Conservation (phyloP, 1,140 invertebrate genomes). For the Laupala kohalensis region DNA sequence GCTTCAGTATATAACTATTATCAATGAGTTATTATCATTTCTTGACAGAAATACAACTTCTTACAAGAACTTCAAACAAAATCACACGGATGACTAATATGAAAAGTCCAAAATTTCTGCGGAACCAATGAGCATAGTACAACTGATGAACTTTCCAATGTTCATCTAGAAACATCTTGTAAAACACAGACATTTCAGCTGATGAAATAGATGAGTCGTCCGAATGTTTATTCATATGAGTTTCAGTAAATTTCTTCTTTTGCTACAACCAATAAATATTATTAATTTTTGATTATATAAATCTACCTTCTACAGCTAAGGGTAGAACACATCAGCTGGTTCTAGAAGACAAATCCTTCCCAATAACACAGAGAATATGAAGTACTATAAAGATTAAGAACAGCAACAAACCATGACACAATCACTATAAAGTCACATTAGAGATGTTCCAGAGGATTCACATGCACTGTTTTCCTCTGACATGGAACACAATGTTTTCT, state of each 20-base stretch:
- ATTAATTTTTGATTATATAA: neutral
- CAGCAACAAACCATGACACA: too few relatives aligned
- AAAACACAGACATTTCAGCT: conserved; percentile 28
- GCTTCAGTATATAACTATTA: too few relatives aligned
- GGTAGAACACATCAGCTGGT: too few relatives aligned
- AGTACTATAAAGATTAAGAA: too few relatives aligned
- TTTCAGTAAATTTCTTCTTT: neutral
- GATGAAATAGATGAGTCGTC: conserved; percentile 2
- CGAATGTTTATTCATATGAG: neutral
- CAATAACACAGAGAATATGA: too few relatives aligned
- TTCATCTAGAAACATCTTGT: conserved; percentile 23
- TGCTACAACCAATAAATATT: neutral
- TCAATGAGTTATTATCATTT: too few relatives aligned
- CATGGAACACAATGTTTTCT: too few relatives aligned
- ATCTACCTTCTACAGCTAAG: too few relatives aligned
- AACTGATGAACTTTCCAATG: conserved; percentile 11
- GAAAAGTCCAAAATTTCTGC: conserved; percentile 11
- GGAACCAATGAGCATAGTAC: conserved; percentile 14
- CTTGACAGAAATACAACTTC: neutral
- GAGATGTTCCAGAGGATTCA: too few relatives aligned
- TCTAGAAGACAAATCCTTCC: too few relatives aligned
- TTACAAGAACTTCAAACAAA: neutral
- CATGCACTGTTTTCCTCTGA: too few relatives aligned
- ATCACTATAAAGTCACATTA: too few relatives aligned
- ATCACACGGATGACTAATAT: conserved; percentile 1